These are phyloP conservation scores for Cataglyphis altisquamis DNA, from an alignment of 2,888 invertebrate genomes.

Conservation along the genomic window DNA sequence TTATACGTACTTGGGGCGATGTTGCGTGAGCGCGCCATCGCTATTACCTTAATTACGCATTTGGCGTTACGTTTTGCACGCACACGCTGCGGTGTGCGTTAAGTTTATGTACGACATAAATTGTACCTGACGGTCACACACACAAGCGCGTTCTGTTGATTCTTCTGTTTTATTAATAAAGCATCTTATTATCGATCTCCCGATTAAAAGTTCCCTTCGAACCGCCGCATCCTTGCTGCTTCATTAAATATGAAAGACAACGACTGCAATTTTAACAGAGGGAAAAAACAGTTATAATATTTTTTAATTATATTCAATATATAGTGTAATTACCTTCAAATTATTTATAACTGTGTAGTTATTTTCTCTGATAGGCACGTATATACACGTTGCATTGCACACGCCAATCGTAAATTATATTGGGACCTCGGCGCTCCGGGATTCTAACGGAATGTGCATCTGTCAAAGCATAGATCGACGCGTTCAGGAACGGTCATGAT, in stretches of 20 bases:
- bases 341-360: neutral
- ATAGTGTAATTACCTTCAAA: neutral
- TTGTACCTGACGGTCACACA: slow-evolving; percentile 79
- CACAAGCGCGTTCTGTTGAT: slow-evolving; percentile 74
- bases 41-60: slow-evolving; percentile 39
- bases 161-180: slow-evolving; percentile 76
- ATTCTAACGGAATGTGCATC: slow-evolving; percentile 30
- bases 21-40: slow-evolving; percentile 35
- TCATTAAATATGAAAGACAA: neutral
- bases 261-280: neutral
- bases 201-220: slow-evolving; percentile 8
- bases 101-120: slow-evolving; percentile 68
- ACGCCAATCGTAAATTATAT: slow-evolving; percentile 19
- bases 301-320: neutral
- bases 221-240: neutral
- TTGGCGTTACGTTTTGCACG: slow-evolving; percentile 46
- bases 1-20: slow-evolving; percentile 44
- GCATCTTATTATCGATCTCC: slow-evolving; percentile 64
- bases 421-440: neutral
- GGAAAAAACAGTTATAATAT: neutral
- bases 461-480: slow-evolving; percentile 42
- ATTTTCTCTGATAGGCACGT: neutral
- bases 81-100: slow-evolving; percentile 45
- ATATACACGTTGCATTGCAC: neutral
- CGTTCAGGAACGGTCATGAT: neutral